Conservation (phyloP, 2,113 vertebrate species). For the Clarias magur region DNA sequence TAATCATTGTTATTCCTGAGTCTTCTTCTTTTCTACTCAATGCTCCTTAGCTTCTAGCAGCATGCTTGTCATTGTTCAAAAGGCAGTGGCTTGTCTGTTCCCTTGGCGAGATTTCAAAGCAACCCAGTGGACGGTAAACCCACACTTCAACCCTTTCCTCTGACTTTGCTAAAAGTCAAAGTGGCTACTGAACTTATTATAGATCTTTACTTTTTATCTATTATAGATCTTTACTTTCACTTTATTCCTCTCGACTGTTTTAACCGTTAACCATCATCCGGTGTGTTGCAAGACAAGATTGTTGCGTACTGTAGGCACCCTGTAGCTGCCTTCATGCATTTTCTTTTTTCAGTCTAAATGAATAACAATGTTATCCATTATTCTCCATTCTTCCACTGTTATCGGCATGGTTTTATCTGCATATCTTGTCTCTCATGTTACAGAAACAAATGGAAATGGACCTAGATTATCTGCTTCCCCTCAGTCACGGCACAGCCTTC, state of each 20-base stretch:
- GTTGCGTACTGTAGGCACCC: background rate
- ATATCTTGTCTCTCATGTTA: constrained; percentile 37
- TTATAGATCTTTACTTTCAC: background rate
- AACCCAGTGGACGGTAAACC: constrained; percentile 40
- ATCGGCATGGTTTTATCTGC: constrained; percentile 7
- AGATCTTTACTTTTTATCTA: background rate
- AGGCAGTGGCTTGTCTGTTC: constrained; percentile 6
- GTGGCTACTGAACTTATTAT: background rate
- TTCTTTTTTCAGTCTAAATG: background rate
- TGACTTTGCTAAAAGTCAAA: constrained; percentile 42
- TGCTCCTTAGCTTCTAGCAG: background rate
- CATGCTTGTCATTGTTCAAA: constrained; percentile 39
- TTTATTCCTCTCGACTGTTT: background rate
- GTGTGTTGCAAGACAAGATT: background rate
- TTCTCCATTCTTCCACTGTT: constrained; percentile 12
- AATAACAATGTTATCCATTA: constrained; percentile 20
- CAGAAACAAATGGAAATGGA: constrained; percentile 33
- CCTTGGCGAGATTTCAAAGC: constrained; percentile 9
- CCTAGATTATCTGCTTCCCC: constrained; percentile 18
- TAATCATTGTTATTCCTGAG: constrained; percentile 4
- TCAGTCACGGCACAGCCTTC: constrained; percentile 12
- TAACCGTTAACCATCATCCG: background rate
- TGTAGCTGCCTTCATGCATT: background rate
- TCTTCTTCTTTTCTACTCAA: constrained; percentile 12
- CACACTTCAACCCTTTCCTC: background rate